phyloP scores from a whole-genome alignment of 2,888 invertebrate species.

The Pristionchus exspectatus region DNA sequence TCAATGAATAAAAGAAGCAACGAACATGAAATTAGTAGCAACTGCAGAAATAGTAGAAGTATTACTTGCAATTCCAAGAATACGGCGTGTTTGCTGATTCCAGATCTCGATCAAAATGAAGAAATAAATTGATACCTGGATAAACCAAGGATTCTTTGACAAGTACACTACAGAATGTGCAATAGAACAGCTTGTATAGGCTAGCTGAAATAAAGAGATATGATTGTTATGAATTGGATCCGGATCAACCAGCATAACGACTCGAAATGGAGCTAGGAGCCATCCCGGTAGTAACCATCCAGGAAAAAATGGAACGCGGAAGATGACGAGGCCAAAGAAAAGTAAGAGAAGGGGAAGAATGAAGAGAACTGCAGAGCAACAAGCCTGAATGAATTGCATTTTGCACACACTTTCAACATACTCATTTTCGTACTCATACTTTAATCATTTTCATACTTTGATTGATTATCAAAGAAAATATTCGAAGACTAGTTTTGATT shows the following conservation, averaged over 20 bases:
- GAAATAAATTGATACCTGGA: background rate
- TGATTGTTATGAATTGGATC: background rate
- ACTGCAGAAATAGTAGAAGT: background rate
- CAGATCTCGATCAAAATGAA: background rate
- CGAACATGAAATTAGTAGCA: background rate
- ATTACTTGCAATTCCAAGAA: background rate
- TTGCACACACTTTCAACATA: too few species aligned
- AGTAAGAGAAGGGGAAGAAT: constrained; percentile 6
- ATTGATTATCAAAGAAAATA: background rate
- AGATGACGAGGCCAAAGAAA: background rate
- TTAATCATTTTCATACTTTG: too few species aligned
- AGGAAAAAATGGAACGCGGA: background rate
- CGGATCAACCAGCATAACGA: background rate
- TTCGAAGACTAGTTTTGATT: background rate
- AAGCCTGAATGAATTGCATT: constrained; percentile 2
- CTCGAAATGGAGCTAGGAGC: background rate
- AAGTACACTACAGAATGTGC: background rate
- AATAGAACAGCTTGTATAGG: background rate
- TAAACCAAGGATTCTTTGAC: constrained; percentile 5
- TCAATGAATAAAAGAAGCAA: background rate
- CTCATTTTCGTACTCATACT: too few species aligned
- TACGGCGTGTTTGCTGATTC: background rate
- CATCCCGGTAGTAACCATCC: background rate
- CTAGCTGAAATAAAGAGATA: background rate
- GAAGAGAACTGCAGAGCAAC: constrained; percentile 8